Percentiles rank a stretch among this genome's conserved stretches.
phyloP scores from a whole-genome alignment of 2,113 vertebrate species.

The Aegotheles bennettii region DNA sequence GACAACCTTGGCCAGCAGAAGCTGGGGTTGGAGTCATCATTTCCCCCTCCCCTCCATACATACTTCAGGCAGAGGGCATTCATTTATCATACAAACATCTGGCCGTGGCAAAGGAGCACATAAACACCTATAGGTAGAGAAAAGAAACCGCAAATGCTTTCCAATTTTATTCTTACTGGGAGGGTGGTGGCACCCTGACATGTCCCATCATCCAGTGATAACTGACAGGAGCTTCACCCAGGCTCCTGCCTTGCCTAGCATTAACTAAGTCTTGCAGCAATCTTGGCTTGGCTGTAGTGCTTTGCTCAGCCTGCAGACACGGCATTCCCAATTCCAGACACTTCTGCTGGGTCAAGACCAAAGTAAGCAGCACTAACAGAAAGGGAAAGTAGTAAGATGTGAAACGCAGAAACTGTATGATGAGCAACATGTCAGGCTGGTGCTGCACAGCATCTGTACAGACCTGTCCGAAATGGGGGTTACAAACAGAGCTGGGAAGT shows the following conservation, averaged over 20 bases:
- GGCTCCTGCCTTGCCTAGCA: neutral
- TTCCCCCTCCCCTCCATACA: neutral
- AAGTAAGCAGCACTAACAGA: conserved; percentile 25
- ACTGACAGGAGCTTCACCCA: neutral
- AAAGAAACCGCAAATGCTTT: conserved; percentile 2
- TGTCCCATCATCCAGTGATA: conserved; percentile 18
- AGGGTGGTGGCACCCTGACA: neutral
- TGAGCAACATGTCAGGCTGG: neutral
- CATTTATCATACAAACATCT: neutral
- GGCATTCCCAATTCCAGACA: conserved; percentile 43
- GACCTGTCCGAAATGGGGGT: conserved; percentile 1
- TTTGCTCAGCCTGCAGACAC: conserved; percentile 9
- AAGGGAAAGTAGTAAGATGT: neutral
- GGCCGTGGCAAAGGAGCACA: neutral
- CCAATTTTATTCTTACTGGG: conserved; percentile 51
- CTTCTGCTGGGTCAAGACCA: conserved; percentile 8
- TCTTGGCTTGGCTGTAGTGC: neutral
- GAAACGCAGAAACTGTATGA: neutral
- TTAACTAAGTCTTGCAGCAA: neutral
- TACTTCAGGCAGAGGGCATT: neutral
- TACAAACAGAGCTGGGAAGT: conserved; percentile 18
- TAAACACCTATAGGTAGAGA: neutral
- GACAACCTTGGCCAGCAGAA: neutral
- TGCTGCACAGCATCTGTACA: neutral
- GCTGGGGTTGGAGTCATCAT: neutral